Percentiles rank a stretch among this genome's conserved stretches.
These are phyloP conservation scores for Lasioglossum lativentre DNA, from an alignment of 2,888 invertebrate genomes.

Conservation along the genomic window DNA sequence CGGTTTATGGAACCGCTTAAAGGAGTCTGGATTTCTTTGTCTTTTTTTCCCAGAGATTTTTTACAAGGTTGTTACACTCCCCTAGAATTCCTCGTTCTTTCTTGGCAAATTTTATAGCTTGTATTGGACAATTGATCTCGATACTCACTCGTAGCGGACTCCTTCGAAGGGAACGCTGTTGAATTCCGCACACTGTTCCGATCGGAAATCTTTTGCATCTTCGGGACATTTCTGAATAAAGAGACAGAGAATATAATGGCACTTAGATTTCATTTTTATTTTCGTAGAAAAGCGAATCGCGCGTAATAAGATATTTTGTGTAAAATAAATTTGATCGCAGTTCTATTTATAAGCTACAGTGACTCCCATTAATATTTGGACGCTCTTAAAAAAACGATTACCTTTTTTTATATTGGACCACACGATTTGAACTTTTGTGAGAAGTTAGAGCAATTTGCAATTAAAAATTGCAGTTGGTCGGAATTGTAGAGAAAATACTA, in stretches of 20 bases:
- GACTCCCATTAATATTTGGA: too few relatives aligned
- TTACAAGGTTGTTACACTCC: neutral
- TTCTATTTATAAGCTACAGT: neutral
- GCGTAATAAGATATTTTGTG: neutral
- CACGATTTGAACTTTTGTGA: too few relatives aligned
- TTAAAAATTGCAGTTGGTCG: too few relatives aligned
- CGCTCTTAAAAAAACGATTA: too few relatives aligned
- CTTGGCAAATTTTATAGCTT: neutral
- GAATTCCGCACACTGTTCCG: constrained; percentile 95
- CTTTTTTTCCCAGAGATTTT: neutral
- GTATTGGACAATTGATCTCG: neutral
- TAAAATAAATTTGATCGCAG: neutral
- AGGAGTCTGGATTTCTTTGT: neutral
- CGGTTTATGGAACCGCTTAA: neutral
- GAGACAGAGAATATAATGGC: neutral
- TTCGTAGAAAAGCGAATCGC: neutral
- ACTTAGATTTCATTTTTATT: neutral
- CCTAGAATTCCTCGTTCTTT: too few relatives aligned
- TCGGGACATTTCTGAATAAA: constrained; percentile 91
- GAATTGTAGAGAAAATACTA: too few relatives aligned
- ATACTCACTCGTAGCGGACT: constrained; percentile 91
- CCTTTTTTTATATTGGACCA: too few relatives aligned
- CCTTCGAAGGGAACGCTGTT: constrained; percentile 93
- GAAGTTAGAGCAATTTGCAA: too few relatives aligned
- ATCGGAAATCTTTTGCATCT: constrained; percentile 92